Evolutionary conservation across 2,888 invertebrate species (phyloP).

Genomic region (Syrista parreyssii): DNA sequence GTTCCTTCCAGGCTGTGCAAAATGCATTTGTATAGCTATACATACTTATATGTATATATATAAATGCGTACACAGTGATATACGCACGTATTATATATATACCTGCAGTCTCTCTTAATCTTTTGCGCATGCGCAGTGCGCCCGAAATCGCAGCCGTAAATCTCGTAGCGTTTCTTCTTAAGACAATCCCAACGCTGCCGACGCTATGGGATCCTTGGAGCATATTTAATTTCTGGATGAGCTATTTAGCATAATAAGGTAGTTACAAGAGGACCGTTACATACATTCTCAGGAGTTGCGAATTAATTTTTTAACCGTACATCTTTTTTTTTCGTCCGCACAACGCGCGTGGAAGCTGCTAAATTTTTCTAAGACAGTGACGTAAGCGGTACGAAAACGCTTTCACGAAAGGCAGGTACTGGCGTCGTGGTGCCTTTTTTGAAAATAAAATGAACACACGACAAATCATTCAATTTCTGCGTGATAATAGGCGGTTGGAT

Average conservation of each 20-base stretch:
- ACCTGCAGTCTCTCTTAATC: not conserved
- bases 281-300: not conserved
- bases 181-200: not conserved
- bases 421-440: not conserved
- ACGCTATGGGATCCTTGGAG: slow-evolving; percentile 2
- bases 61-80: not conserved
- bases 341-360: not conserved
- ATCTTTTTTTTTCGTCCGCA: not conserved
- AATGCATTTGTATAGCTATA: not conserved
- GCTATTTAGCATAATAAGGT: slow-evolving; percentile 18
- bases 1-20: not conserved
- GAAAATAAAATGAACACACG: not conserved
- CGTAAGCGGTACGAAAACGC: not conserved
- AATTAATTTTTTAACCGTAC: not conserved
- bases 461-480: not conserved
- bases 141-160: not conserved
- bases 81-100: not conserved
- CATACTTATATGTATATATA: not conserved
- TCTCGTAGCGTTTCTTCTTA: not conserved
- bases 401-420: not conserved
- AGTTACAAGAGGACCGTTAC: slow-evolving; percentile 1
- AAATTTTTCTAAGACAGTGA: not conserved
- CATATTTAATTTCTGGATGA: slow-evolving; percentile 14
- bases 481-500: not conserved
- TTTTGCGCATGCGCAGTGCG: not conserved